Percentiles rank a stretch among this genome's conserved stretches.
Evolutionary conservation across 1,140 invertebrate genomes (phyloP).

Genomic region (Dendroctonus valens): DNA sequence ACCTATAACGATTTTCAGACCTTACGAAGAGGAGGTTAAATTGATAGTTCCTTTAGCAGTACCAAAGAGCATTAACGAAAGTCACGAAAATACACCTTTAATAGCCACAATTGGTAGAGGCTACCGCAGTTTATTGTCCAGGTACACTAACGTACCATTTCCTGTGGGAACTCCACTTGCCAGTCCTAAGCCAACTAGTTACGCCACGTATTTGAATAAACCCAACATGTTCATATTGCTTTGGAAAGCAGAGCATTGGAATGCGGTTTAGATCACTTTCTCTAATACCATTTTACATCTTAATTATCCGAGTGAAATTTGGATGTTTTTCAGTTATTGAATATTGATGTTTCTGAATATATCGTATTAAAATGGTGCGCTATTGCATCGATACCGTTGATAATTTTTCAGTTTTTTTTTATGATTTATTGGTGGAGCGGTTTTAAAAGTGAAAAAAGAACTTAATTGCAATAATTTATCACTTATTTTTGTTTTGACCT

Average conservation of each 20-base stretch:
- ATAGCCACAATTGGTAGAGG: slow-evolving; percentile 80
- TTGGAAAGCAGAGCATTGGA: slow-evolving; percentile 73
- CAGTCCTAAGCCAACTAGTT: slow-evolving; percentile 43
- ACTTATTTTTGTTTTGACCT: too few relatives aligned
- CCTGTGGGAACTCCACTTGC: slow-evolving; percentile 41
- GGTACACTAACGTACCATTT: slow-evolving; percentile 62
- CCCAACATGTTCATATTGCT: slow-evolving; percentile 69
- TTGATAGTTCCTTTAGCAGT: slow-evolving; percentile 52
- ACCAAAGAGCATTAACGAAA: slow-evolving; percentile 40
- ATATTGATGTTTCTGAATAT: too few relatives aligned
- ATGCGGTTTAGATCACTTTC: slow-evolving; percentile 38
- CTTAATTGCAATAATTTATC: too few relatives aligned
- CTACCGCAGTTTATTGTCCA: slow-evolving; percentile 75
- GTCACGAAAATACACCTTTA: slow-evolving; percentile 54
- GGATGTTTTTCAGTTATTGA: too few relatives aligned
- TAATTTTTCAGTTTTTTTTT: too few relatives aligned
- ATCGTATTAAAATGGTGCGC: too few relatives aligned
- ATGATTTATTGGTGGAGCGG: too few relatives aligned
- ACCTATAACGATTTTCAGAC: slow-evolving; percentile 86
- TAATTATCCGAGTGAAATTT: too few relatives aligned
- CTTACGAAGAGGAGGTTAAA: slow-evolving; percentile 78
- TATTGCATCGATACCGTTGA: too few relatives aligned
- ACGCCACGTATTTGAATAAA: slow-evolving; percentile 33
- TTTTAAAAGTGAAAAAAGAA: too few relatives aligned
- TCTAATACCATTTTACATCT: neutral